Base-by-base conservation (phyloP, 2,888 invertebrate species). In the Drosophila conformis region DNA sequence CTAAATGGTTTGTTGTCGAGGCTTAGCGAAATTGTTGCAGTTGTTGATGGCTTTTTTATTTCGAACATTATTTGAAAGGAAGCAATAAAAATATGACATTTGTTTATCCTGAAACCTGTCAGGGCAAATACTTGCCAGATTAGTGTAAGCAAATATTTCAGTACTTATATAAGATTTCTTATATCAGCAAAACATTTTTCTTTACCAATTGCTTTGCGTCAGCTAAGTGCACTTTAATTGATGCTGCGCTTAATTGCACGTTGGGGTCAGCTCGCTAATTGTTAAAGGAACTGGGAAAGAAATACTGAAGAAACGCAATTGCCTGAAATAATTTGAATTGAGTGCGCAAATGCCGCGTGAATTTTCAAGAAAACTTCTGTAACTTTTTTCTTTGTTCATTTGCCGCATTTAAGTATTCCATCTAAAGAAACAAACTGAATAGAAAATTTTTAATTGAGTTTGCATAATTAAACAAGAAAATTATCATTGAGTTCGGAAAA, bases 301-400 rank as follows among this genome's bases (percentile, higher is more conserved):
- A 72, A 70, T 73, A 59, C 53, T 52, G 68, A 72, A 61, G 76
- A 59, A 76, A 80, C 68, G 78, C 81, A 88, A 85, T 86, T 80
- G 90, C 84, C 84, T 75, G 90, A 88, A 88, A 78, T 90, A 83
- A 90, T 90, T 88, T 86, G 80, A 88, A 84, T 90, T 83, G 76
- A 83, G 77, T 74, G 75, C 56, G 90, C 85, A 87, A 87, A 89
- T 77, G 83, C 69, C 57, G 81, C 82, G 65, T 78, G 76, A 82
- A 82, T 83, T 76, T 72, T 75, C 73, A 84, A 83, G 66, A 73
- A 63, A 73, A 64, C 59, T 78, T 76, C 56, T 57, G 58, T 60
- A 66, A 61, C 48, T 63, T 83, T 83, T 71, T 67, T 73, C 71
- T 65, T 40, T 29, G 60, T 72, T 78, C 75, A 65, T 75, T 71